phyloP scores from a whole-genome alignment of 2,797 vertebrate species.

The Pseudomugil gertrudae region DNA sequence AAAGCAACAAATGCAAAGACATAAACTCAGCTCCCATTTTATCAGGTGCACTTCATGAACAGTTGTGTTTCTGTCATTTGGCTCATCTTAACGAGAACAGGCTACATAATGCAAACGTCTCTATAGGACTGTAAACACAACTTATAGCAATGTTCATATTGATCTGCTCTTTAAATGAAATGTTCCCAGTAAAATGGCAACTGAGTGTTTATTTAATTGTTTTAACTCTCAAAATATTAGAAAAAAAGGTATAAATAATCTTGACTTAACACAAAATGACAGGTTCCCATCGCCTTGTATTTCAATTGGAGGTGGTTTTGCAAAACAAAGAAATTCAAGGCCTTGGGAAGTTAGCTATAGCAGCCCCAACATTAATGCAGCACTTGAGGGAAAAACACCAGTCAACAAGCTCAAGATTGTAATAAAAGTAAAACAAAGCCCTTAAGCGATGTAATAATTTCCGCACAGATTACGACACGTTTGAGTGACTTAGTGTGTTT shows the following conservation, averaged over 20 bases:
- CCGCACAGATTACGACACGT: slow-evolving; percentile 2
- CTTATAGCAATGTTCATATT: background rate
- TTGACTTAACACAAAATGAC: slow-evolving; percentile 31
- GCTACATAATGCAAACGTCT: slow-evolving; percentile 5
- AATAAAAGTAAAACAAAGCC: slow-evolving; percentile 1
- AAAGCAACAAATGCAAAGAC: slow-evolving; percentile 13
- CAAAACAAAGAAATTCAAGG: slow-evolving; percentile 56
- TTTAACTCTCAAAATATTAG: background rate
- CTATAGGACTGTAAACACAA: background rate
- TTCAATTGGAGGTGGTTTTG: slow-evolving; percentile 25
- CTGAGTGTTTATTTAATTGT: slow-evolving; percentile 21
- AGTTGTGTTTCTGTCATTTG: slow-evolving; percentile 7
- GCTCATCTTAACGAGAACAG: background rate
- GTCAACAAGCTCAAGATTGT: slow-evolving; percentile 75
- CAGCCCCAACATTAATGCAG: slow-evolving; percentile 35
- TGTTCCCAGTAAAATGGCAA: slow-evolving; percentile 39
- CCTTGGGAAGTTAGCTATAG: slow-evolving; percentile 48
- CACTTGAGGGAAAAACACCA: slow-evolving; percentile 47
- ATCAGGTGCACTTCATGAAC: slow-evolving; percentile 11
- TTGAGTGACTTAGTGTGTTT: background rate
- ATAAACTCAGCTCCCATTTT: slow-evolving; percentile 41
- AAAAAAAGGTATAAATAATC: slow-evolving; percentile 14
- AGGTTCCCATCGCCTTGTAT: slow-evolving; percentile 63
- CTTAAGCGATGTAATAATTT: background rate
- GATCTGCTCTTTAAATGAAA: background rate